These are phyloP conservation scores for Eupristina koningsbergeri DNA, from an alignment of 1,140 invertebrate species.

Conservation along the genomic window DNA sequence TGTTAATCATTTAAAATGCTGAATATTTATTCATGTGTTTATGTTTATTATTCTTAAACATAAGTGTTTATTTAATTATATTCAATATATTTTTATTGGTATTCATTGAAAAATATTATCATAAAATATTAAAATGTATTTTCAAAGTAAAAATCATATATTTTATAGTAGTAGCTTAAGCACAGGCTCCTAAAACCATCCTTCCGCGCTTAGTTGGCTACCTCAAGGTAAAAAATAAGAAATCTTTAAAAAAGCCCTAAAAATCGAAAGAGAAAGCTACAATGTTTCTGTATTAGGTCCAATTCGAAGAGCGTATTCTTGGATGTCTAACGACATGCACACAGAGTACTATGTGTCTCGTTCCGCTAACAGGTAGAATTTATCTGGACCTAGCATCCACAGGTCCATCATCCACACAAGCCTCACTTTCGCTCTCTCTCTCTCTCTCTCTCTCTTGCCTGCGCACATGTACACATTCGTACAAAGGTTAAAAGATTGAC, in stretches of 20 bases:
- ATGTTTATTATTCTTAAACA: too few species aligned
- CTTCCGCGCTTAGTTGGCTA: neutral
- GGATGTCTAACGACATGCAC: neutral
- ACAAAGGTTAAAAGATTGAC: neutral
- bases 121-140: neutral
- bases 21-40: too few species aligned
- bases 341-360: neutral
- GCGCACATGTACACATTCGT: neutral
- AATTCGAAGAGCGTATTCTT: neutral
- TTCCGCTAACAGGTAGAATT: conserved; percentile 27
- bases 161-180: neutral
- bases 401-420: neutral
- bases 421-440: neutral
- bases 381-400: neutral
- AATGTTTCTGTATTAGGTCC: neutral
- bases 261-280: neutral
- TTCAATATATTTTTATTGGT: too few species aligned
- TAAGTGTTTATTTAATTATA: too few species aligned
- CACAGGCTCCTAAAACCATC: neutral
- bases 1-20: too few species aligned
- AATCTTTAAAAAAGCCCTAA: neutral
- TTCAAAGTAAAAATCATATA: neutral
- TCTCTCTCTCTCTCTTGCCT: neutral
- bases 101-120: neutral
- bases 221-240: neutral